Evolutionary conservation across 1,140 invertebrate genomes (phyloP), one percentile per base, ranked within the genome.

Genomic region (Zophobas morio): DNA sequence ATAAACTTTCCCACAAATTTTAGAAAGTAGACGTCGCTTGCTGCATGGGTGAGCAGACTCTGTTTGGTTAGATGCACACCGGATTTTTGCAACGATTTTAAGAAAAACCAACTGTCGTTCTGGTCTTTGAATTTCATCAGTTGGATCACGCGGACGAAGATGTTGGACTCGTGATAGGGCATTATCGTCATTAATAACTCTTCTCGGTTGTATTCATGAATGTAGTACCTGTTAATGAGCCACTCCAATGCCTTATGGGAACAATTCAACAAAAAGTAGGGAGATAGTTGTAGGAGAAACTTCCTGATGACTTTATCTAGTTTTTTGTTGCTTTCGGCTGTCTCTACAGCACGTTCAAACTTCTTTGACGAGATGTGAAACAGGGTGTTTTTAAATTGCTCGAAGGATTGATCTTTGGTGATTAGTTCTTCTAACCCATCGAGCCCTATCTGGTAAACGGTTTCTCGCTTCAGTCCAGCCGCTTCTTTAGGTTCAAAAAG

Each of bases 171-270:
- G 87, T 98, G 96, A 85, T 97, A 98, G 0, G 98, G 97, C 51
- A 99, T 84, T 70, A 96, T 93, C 49, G 95, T 87, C 77, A 92
- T 88, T 77, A 99, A 87, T 42, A 98, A 90, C 0, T 93, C 91
- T 84, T 95, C 92, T 73, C 91, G 90, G 84, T 98, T 98, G 84
- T 94, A 98, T 63, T 94, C 88, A 82, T 99, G 95, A 77, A 99
- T 94, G 57, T 93, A 91, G 86, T 94, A 98, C 82, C 96, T 92
- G 78, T 94, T 90, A 57, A 98, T 91, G 1, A 99, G 88, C 97
- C 97, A 99, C 90, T 99, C 98, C 35, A 99, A 85, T 33, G 95
- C 92, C 89, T 98, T 95, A 74, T 98, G 95, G 5, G 96, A 90
- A 6, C 94, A 91, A 84, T 93, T 93, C 0, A 97, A 85, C 42